Base-by-base conservation (phyloP, 2,797 vertebrate species). In the Botia almorhae region DNA sequence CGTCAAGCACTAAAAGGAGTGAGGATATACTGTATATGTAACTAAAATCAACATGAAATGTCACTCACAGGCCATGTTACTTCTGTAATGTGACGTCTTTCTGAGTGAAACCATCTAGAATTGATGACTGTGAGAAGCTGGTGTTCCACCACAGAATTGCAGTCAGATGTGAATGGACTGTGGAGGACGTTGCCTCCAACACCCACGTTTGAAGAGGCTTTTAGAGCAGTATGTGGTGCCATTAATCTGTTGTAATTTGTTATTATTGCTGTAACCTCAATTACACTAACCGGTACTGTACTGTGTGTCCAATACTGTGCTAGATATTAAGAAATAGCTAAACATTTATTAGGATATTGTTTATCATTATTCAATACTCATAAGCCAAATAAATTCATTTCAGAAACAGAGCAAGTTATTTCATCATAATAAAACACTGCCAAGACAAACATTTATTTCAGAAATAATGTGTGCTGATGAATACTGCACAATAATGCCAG, bases 31-130 rank as follows among this genome's bases (percentile, higher is more conserved):
- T 19, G 10, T 58, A 58, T 21, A 6, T 67, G 48, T 36, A n/a
- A 78, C 70, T 70, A 60, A 78, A 78, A 56, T 70, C 76, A 78
- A 78, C 76, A 70, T 63, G 68, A 78, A 78, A 78, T 11, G 13
- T 2, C 8, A 17, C 51, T 70, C 26, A 13, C 36, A 19, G 60
- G 11, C 1, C 11, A 46, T 69, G 36, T 60, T 69, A 16, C 53
- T 29, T n/a, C 2, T 13, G 51, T 26, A 19, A 21, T 7, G 21
- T 17, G 8, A 60, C 6, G 33, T 69, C 21, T 33, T 2, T 33
- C 39, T 3, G 14, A 19, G 14, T 2, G 5, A 74, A 64, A 14
- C 11, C 61, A 21, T 26, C 43, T 46, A 8, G 43, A 46, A 46
- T 11, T 46, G 43, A 46, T 46, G 10, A 46, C 10, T 46, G 43